phyloP scores from a whole-genome alignment of 2,888 invertebrate genomes.

The Odontocolon sp. region DNA sequence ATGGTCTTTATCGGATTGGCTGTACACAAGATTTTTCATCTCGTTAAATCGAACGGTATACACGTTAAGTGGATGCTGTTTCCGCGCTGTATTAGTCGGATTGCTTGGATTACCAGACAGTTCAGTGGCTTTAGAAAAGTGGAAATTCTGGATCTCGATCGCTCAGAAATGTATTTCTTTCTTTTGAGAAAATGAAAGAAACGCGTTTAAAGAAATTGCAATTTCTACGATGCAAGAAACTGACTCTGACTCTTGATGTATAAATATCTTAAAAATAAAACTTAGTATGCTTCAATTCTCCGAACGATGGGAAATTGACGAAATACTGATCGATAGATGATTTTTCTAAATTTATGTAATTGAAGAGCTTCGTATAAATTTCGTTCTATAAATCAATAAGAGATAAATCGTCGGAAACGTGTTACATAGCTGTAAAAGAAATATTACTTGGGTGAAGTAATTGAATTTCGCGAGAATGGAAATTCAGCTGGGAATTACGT shows the following conservation, averaged over 20 bases:
- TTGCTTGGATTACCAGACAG: background rate
- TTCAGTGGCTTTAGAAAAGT: background rate
- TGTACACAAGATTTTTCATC: background rate
- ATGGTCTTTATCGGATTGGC: background rate
- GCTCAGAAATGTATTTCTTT: background rate
- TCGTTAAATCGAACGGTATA: slow-evolving; percentile 29
- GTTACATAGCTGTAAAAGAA: too few relatives aligned
- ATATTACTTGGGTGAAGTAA: too few relatives aligned
- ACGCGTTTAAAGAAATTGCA: too few relatives aligned
- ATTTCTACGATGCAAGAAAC: too few relatives aligned
- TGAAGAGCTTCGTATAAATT: too few relatives aligned
- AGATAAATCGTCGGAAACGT: too few relatives aligned
- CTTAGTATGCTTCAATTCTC: background rate
- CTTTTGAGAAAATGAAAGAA: too few relatives aligned
- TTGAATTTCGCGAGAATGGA: too few relatives aligned
- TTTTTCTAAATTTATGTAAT: background rate
- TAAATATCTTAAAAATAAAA: background rate
- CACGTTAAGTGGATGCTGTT: slow-evolving; percentile 10
- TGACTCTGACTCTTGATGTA: too few relatives aligned
- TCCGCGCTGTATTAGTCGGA: background rate
- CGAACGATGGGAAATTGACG: background rate
- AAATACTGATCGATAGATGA: background rate
- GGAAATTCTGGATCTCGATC: background rate
- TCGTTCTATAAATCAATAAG: too few relatives aligned
- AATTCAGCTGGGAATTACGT: too few relatives aligned